Conservation (phyloP, 2,888 invertebrate genomes). For the Yponomeuta sedellus region DNA sequence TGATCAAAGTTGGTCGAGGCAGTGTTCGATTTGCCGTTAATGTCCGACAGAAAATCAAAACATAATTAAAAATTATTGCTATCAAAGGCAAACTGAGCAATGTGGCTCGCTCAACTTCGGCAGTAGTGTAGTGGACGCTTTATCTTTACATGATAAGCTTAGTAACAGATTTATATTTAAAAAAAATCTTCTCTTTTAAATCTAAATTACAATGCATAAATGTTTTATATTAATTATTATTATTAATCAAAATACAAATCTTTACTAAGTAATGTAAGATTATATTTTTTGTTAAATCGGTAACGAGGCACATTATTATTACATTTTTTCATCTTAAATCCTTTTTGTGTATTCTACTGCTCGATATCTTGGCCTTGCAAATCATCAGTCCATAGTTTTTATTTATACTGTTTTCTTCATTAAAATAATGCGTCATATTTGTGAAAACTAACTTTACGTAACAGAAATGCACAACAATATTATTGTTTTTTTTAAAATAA, state of each 20-base stretch:
- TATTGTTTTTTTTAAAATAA: constrained; percentile 23
- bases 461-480: neutral
- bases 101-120: too few relatives aligned
- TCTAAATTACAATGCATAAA: constrained; percentile 71
- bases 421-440: neutral
- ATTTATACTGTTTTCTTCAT: too few relatives aligned
- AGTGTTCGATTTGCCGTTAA: too few relatives aligned
- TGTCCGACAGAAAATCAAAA: too few relatives aligned
- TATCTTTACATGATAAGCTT: constrained; percentile 51
- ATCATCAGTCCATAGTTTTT: constrained; percentile 13
- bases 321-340: constrained; percentile 10
- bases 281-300: constrained; percentile 57
- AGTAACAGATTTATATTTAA: constrained; percentile 72
- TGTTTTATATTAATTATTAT: constrained; percentile 33
- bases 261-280: constrained; percentile 55
- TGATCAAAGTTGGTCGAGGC: too few relatives aligned
- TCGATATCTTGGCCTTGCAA: constrained; percentile 7
- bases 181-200: constrained; percentile 57
- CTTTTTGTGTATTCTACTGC: constrained; percentile 8
- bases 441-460: neutral
- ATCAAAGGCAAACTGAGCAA: too few relatives aligned
- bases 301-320: constrained; percentile 70
- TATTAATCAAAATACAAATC: constrained; percentile 69
- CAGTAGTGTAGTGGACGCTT: neutral
- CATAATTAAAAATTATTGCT: too few relatives aligned